phyloP scores from a whole-genome alignment of 2,113 vertebrate genomes.

The Chaenocephalus aceratus region DNA sequence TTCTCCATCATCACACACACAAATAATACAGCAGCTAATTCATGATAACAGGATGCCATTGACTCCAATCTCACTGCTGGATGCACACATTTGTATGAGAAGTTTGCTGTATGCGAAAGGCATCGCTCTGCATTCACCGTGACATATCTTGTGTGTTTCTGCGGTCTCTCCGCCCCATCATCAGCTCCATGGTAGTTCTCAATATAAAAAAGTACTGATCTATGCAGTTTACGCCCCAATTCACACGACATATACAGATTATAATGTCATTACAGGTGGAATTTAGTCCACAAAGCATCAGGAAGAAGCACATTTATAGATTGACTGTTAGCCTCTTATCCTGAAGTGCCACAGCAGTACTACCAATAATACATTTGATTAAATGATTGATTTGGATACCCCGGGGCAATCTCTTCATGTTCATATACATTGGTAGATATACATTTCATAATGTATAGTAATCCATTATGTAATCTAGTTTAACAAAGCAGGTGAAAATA shows the following conservation, averaged over 20 bases:
- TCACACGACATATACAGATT: slow-evolving; percentile 30
- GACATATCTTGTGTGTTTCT: slow-evolving; percentile 89
- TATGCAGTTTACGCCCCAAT: slow-evolving; percentile 80
- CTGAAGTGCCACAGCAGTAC: slow-evolving; percentile 72
- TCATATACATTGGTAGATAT: slow-evolving; percentile 47
- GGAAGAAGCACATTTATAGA: slow-evolving; percentile 46
- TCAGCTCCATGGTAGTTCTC: slow-evolving; percentile 63
- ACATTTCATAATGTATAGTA: slow-evolving; percentile 40
- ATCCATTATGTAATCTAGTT: slow-evolving; percentile 64
- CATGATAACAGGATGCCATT: slow-evolving; percentile 49
- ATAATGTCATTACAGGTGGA: slow-evolving; percentile 67
- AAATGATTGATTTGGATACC: slow-evolving; percentile 49
- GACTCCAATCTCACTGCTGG: slow-evolving; percentile 75
- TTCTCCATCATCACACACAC: slow-evolving; percentile 59
- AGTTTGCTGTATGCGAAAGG: slow-evolving; percentile 83
- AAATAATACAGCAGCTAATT: slow-evolving; percentile 74
- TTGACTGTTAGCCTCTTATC: slow-evolving; percentile 82
- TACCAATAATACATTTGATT: slow-evolving; percentile 41
- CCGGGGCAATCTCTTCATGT: slow-evolving; percentile 48
- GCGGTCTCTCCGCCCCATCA: slow-evolving; percentile 51
- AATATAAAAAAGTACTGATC: slow-evolving; percentile 70
- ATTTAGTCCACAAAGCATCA: slow-evolving; percentile 26
- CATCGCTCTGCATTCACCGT: slow-evolving; percentile 89
- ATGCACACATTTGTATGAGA: slow-evolving; percentile 85
- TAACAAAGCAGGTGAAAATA: slow-evolving; percentile 76